Base-by-base conservation (phyloP, 1,140 invertebrate species). In the Cherax destructor region DNA sequence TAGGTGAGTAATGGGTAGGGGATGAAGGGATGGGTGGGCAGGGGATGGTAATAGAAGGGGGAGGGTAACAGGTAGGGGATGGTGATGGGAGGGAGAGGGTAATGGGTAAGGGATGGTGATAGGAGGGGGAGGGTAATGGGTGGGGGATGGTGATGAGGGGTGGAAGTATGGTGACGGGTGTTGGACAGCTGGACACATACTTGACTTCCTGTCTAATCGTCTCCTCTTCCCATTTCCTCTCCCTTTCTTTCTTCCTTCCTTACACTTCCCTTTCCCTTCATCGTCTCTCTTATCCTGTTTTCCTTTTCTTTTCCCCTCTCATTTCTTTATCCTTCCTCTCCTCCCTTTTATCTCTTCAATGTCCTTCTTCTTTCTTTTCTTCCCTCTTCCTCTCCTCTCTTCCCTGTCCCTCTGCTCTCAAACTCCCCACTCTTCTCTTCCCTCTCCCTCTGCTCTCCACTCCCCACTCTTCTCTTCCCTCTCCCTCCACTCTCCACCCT, bases 361-460 rank as follows among this genome's bases (percentile, higher is more conserved):
- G 52, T 13, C 13, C 52, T 56, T 56, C 47, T n/a, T 13, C 65
- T 56, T 72, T 56, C 50, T 30, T 49, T 56, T 47, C 56, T 49
- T 47, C 74, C 24, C 85, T 86, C 84, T 56, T 41, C 65, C 83
- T 50, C 65, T 85, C 81, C 47, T 30, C 47, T 59, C 9, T 10
- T 21, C 4, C 21, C 72, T 76, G 3, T 21, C n/a, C 7, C 72
- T 13, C 21, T 13, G 21, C 21, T 18, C 72, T 7, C 18, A 21
- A 6, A 5, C 72, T 21, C 30, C 30, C 21, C 72, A 24, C 72
- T 76, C 72, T 21, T 41, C 21, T 76, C 9, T 10, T 21, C 4
- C 21, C 72, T 76, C 72, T 21, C n/a, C 7, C 72, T 13, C 21
- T 13, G 21, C 21, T 18, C 72, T 7, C 18, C 18, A 5, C 72